Conservation (phyloP, 2,113 vertebrate species). For the Toxotes jaculatrix region DNA sequence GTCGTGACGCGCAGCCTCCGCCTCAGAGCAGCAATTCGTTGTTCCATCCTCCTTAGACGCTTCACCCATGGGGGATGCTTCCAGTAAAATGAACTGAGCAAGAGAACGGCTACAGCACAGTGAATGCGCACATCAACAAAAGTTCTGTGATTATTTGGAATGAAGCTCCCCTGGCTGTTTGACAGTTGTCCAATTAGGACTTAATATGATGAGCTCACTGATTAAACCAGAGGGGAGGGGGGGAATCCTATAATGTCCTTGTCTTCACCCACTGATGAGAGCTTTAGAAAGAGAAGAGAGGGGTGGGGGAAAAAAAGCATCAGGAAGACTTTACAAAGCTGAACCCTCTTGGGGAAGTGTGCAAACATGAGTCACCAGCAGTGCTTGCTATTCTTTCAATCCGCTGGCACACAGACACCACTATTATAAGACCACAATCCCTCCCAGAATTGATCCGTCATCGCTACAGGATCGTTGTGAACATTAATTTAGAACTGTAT, state of each 20-base stretch:
- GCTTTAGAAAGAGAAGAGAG: conserved; percentile 15
- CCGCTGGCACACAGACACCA: conserved; percentile 22
- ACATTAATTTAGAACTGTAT: conserved; percentile 1
- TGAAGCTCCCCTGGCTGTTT: conserved; percentile 49
- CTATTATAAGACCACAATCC: conserved; percentile 27
- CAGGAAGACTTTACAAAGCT: conserved; percentile 38
- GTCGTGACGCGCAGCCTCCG: background rate
- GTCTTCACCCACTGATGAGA: conserved; percentile 41
- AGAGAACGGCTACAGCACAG: conserved; percentile 27
- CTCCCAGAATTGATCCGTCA: conserved; percentile 35
- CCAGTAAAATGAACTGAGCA: conserved; percentile 40
- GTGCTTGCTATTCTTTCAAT: conserved; percentile 28
- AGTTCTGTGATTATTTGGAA: conserved; percentile 43
- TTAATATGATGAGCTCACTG: conserved; percentile 43
- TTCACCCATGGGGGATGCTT: conserved; percentile 12
- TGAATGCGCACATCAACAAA: conserved; percentile 45
- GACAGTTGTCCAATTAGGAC: conserved; percentile 70
- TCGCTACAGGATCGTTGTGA: conserved; percentile 10
- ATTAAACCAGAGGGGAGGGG: conserved; percentile 51
- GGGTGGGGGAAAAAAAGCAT: conserved; percentile 19
- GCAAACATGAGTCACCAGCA: conserved; percentile 69
- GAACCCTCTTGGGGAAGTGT: conserved; percentile 41
- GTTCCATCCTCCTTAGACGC: background rate
- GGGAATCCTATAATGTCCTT: conserved; percentile 40
- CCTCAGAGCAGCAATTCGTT: background rate